These are phyloP conservation scores for Poecilobothrus nobilitatus DNA, from an alignment of 2,888 invertebrate genomes.

Conservation along the genomic window DNA sequence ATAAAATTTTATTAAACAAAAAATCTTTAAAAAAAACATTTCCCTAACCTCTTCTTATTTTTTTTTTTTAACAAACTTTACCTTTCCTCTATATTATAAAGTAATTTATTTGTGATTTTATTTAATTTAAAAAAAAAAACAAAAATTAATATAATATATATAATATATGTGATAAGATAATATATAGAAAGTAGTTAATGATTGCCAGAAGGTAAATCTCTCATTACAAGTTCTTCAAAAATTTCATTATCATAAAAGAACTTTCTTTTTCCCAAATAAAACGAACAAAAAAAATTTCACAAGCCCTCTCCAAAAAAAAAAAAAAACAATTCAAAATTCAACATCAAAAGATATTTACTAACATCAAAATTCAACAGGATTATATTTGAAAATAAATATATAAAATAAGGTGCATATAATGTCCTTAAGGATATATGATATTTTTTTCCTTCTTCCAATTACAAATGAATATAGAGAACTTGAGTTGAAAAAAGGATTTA, in stretches of 20 bases:
- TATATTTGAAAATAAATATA: background rate
- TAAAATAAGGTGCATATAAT: background rate
- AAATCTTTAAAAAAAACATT: no score
- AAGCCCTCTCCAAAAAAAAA: background rate
- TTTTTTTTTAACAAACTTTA: no score
- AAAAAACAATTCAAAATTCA: background rate
- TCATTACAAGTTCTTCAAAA: background rate
- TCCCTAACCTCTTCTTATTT: no score
- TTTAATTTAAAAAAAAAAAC: no score
- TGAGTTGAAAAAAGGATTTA: no score
- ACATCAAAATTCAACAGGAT: slow-evolving; percentile 3
- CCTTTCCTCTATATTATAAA: no score
- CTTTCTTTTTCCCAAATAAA: background rate
- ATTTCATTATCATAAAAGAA: background rate
- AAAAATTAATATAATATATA: no score
- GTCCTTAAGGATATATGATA: background rate
- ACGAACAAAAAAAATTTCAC: background rate
- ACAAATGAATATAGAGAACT: no score
- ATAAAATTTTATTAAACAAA: no score
- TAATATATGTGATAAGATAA: no score
- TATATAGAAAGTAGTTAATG: background rate
- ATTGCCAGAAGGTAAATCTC: background rate
- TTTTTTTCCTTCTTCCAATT: background rate
- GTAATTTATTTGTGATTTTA: no score
- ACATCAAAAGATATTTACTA: background rate